phyloP scores from a whole-genome alignment of 1,140 invertebrate species.

The Bombus impatiens region DNA sequence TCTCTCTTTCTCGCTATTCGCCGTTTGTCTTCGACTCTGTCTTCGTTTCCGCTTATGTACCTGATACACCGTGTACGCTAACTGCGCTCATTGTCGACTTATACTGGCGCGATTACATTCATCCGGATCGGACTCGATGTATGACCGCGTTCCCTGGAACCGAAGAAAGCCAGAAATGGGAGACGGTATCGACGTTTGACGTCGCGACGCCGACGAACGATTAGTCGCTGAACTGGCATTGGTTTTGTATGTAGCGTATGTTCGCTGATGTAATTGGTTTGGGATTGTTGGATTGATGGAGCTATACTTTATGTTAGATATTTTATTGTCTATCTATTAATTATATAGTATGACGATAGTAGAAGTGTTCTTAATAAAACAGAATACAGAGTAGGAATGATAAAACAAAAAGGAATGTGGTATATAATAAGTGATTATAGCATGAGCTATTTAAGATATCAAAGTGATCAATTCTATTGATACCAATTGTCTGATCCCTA shows the following conservation, averaged over 20 bases:
- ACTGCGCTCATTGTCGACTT: constrained; percentile 53
- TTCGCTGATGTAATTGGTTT: background rate
- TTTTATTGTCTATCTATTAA: background rate
- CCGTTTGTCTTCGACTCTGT: background rate
- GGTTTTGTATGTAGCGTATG: background rate
- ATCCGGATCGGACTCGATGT: constrained; percentile 12
- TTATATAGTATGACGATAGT: background rate
- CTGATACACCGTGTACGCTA: constrained; percentile 39
- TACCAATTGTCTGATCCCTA: background rate
- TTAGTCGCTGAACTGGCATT: background rate
- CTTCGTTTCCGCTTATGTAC: too few relatives aligned
- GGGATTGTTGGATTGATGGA: background rate
- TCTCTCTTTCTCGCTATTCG: background rate
- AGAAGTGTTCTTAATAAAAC: too few relatives aligned
- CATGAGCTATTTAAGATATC: background rate
- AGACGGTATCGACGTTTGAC: background rate
- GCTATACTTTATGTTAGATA: background rate
- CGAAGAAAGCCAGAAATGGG: background rate
- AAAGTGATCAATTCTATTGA: background rate
- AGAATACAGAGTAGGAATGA: background rate
- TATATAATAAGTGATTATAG: background rate
- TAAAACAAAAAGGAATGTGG: background rate
- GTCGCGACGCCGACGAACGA: background rate
- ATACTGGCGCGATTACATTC: constrained; percentile 30
- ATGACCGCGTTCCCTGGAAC: background rate